Evolutionary conservation across 1,140 invertebrate species (phyloP).

Genomic region (Listronotus bonariensis): DNA sequence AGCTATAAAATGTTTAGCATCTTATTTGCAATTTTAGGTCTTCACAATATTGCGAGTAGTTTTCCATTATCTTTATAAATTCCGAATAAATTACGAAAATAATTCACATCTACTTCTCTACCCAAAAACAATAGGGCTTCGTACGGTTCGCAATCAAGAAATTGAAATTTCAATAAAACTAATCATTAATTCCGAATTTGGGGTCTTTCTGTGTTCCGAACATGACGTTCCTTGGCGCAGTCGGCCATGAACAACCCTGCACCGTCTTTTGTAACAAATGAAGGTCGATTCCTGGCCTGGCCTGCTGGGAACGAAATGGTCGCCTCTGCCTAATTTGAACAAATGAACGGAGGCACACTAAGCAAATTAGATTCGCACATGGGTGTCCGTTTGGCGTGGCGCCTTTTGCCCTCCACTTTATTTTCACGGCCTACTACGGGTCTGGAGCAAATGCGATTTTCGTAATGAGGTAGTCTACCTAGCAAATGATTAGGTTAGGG

Average conservation of each 20-base stretch:
- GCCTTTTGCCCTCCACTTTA: conserved; percentile 18
- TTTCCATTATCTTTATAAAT: conserved; percentile 1
- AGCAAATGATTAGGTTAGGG: conserved; percentile 9
- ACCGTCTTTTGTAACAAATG: conserved; percentile 28
- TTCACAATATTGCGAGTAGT: no score
- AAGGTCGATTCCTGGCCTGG: conserved; percentile 25
- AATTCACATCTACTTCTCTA: conserved; percentile 42
- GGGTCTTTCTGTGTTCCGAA: conserved; percentile 45
- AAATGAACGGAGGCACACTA: conserved; percentile 56
- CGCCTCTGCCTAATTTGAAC: conserved; percentile 56
- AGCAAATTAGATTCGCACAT: conserved; percentile 58
- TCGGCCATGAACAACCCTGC: conserved; percentile 34
- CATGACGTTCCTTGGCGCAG: conserved; percentile 46
- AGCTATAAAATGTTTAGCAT: no score
- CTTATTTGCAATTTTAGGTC: no score
- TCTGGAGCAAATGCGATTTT: conserved; percentile 6
- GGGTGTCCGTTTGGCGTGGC: conserved; percentile 40
- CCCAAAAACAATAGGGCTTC: conserved; percentile 37
- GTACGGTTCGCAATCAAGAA: conserved; percentile 56
- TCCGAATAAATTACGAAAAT: conserved; percentile 48
- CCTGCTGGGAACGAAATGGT: conserved; percentile 44
- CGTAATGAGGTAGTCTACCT: conserved; percentile 4
- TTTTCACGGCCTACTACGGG: conserved; percentile 6
- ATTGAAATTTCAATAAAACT: conserved; percentile 61
- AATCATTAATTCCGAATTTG: conserved; percentile 60